phyloP scores from a whole-genome alignment of 64 coral and sea anemone genomes.

The Montipora capricornis region DNA sequence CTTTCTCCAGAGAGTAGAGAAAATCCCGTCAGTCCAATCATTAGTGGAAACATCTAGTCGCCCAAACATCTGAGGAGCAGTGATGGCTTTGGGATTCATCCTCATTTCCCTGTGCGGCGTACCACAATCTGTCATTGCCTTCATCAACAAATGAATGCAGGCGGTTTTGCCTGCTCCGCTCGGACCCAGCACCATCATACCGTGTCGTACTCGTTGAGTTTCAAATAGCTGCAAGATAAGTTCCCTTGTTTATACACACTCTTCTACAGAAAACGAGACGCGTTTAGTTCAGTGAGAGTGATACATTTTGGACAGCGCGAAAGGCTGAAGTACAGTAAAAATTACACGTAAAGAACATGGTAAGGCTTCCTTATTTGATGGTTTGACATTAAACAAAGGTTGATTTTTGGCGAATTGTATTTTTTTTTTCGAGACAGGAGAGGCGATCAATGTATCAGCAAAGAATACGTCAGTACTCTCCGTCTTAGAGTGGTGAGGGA shows the following conservation, averaged over 20 bases:
- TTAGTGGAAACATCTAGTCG: conserved; percentile 93
- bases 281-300: not conserved
- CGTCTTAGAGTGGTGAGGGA: too few species aligned
- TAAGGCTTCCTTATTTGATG: too few species aligned
- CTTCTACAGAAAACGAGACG: not conserved
- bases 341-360: too few species aligned
- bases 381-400: too few species aligned
- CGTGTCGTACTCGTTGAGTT: conserved; percentile 98
- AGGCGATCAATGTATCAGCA: too few species aligned
- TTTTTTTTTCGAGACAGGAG: too few species aligned
- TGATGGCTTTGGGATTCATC: conserved; percentile 99
- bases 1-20: conserved; percentile 97
- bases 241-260: not conserved
- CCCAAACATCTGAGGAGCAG: conserved; percentile 98
- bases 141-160: conserved; percentile 94
- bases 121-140: conserved; percentile 96
- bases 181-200: conserved; percentile 99
- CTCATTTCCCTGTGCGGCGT: conserved; percentile 97
- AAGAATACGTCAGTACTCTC: too few species aligned
- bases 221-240: conserved; percentile 81
- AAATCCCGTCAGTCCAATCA: conserved; percentile 99
- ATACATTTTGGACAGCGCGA: not conserved
- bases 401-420: too few species aligned
- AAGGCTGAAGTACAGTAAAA: too few species aligned
- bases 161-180: conserved; percentile 97